Base-by-base conservation (phyloP, 2,888 invertebrate species). In the Oscheius sp. region DNA sequence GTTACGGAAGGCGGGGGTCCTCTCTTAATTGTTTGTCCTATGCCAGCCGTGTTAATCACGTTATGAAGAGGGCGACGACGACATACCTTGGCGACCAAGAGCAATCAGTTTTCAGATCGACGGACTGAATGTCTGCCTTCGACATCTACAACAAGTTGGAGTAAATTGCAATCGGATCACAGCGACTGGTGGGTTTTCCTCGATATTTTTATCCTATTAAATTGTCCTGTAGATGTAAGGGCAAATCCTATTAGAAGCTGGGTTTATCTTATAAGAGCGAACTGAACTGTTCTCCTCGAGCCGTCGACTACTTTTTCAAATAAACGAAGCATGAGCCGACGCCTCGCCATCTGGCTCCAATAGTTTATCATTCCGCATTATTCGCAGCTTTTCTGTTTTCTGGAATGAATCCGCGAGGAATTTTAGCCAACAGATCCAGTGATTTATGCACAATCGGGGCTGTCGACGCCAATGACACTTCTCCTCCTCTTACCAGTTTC, bases 81-180 rank as follows among this genome's bases (percentile, higher is more conserved):
- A 21, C 52, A 49, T 52, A 66, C 66, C 66, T 66, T 66, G 35
- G 35, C 35, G 5, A 35, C 16, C 16, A 5, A 27, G 43, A n/a
- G 21, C 13, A 59, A 3, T 2, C 6, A 35, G 27, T 61, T 78
- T 79, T 71, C 68, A 79, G 79, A 73, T 79, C 69, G 79, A 78
- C 43, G 78, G 79, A 43, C 75, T 84, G 71, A 82, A 77, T 72
- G 70, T 76, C 63, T 84, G 84, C 58, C 78, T 84, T 55, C 73
- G 78, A 69, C 82, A 81, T 73, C 76, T 84, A 46, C 79, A 79
- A 53, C 73, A 68, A n/a, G 63, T 83, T 45, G 84, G 84, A 61
- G 79, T 83, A 53, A 82, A 84, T 74, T 83, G 83, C 69, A 75
- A 77, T 53, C 79, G 77, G 69, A 74, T 83, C 53, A 80, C 78